Conservation (phyloP, 2,888 invertebrate genomes). For the Trimorus sp. region DNA sequence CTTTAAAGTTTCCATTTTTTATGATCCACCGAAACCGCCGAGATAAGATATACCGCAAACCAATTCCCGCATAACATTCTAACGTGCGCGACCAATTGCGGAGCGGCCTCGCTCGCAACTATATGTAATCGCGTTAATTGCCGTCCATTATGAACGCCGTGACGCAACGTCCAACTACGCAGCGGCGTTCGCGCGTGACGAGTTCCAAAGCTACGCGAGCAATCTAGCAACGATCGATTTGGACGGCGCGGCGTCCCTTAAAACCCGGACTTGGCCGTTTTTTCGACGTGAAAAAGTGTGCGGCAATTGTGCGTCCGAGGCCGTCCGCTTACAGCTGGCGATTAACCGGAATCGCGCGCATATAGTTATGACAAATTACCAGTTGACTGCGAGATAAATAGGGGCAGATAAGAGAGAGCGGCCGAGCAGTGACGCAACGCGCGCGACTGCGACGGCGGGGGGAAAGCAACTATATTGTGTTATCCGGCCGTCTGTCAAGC, state of each 20-base stretch:
- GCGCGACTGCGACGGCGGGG: conserved; percentile 40
- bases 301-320: conserved; percentile 38
- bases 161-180: conserved; percentile 21
- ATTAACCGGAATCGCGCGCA: conserved; percentile 46
- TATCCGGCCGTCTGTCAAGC: conserved; percentile 50
- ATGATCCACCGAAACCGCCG: too few relatives aligned
- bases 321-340: conserved; percentile 50
- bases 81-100: too few relatives aligned
- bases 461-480: conserved; percentile 56
- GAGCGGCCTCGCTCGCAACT: too few relatives aligned
- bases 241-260: conserved; percentile 32
- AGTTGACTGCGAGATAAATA: conserved; percentile 55
- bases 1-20: too few relatives aligned
- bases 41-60: too few relatives aligned
- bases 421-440: conserved; percentile 9
- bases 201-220: background rate
- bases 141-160: conserved; percentile 17
- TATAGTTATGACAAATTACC: conserved; percentile 59
- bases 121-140: conserved; percentile 11
- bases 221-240: conserved; percentile 50
- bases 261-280: conserved; percentile 38
- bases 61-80: too few relatives aligned
- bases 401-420: conserved; percentile 40
- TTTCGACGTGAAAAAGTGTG: conserved; percentile 30
- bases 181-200: conserved; percentile 3